Percentiles rank a stretch among this genome's conserved stretches.
Conservation (phyloP, 2,797 vertebrate genomes). For the Geotrypetes seraphini region DNA sequence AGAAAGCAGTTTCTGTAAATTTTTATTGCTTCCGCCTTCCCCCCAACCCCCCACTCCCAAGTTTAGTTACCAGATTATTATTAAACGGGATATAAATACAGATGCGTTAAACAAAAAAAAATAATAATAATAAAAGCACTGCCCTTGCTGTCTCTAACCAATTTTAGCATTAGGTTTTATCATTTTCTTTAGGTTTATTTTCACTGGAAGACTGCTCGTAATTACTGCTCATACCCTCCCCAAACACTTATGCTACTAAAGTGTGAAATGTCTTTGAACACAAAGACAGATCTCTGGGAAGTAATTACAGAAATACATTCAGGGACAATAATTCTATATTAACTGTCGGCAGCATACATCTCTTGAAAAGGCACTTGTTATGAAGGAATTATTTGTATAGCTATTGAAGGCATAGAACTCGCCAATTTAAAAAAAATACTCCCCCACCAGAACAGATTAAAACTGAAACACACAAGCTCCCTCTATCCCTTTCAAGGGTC, state of each 20-base stretch:
- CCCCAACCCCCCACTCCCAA: no score
- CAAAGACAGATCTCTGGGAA: slow-evolving; percentile 68
- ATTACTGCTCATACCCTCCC: slow-evolving; percentile 58
- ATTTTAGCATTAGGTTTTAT: slow-evolving; percentile 40
- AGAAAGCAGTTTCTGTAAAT: slow-evolving; percentile 26
- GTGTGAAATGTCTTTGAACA: slow-evolving; percentile 65
- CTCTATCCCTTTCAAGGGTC: slow-evolving; percentile 58
- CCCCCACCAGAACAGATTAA: slow-evolving; percentile 36
- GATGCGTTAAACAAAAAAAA: no score
- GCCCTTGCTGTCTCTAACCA: slow-evolving; percentile 43
- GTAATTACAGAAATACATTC: slow-evolving; percentile 67
- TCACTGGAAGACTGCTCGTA: slow-evolving; percentile 48
- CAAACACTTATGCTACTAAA: slow-evolving; percentile 62
- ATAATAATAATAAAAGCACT: slow-evolving; percentile 44
- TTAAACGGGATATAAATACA: slow-evolving; percentile 43
- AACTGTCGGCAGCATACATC: slow-evolving; percentile 62
- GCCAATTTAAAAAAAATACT: no score
- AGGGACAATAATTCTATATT: slow-evolving; percentile 66
- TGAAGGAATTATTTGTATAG: slow-evolving; percentile 53
- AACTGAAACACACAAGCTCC: slow-evolving; percentile 37
- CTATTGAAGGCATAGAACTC: slow-evolving; percentile 41
- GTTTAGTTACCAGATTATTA: slow-evolving; percentile 40
- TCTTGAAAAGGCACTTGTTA: slow-evolving; percentile 62
- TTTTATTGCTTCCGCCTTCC: slow-evolving; percentile 37
- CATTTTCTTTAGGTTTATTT: slow-evolving; percentile 53